phyloP scores from a whole-genome alignment of 2,797 vertebrate species.

The Bradypodion ventrale region DNA sequence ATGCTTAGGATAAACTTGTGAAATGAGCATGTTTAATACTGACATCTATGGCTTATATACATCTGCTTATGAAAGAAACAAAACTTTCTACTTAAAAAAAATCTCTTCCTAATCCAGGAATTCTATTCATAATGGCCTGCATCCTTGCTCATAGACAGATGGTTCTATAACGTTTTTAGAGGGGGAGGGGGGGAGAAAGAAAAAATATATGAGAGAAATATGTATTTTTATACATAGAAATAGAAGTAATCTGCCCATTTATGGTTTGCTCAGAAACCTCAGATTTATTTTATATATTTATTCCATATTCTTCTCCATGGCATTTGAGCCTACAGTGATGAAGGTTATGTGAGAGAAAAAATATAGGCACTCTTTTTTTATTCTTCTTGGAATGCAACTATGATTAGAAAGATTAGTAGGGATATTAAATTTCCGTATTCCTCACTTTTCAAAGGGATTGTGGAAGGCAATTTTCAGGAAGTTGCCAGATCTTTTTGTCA shows the following conservation, averaged over 20 bases:
- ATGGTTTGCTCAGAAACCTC: constrained; percentile 15
- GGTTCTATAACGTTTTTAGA: not conserved
- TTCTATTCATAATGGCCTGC: not conserved
- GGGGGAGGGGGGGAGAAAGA: not conserved
- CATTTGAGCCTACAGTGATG: constrained; percentile 16
- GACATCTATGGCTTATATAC: not conserved
- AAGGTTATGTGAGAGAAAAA: constrained; percentile 9
- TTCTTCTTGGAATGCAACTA: constrained; percentile 25
- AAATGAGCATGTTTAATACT: not conserved
- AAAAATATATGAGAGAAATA: too few species aligned
- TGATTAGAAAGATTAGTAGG: constrained; percentile 25
- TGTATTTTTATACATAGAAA: not conserved
- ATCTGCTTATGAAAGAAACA: constrained; percentile 7
- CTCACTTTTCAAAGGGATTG: constrained; percentile 22
- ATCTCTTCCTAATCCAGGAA: not conserved
- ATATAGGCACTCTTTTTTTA: constrained; percentile 12
- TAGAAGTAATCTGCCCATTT: not conserved
- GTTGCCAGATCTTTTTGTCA: constrained; percentile 28
- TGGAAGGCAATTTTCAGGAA: constrained; percentile 32
- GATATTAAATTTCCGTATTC: constrained; percentile 32
- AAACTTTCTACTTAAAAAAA: not conserved
- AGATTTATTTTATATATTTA: constrained; percentile 5
- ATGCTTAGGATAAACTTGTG: not conserved
- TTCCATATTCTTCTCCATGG: not conserved
- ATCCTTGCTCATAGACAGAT: not conserved